Percentiles rank a stretch among this genome's conserved stretches.
Evolutionary conservation across 2,797 vertebrate species (phyloP).

Genomic region (Phalanger gymnotis): DNA sequence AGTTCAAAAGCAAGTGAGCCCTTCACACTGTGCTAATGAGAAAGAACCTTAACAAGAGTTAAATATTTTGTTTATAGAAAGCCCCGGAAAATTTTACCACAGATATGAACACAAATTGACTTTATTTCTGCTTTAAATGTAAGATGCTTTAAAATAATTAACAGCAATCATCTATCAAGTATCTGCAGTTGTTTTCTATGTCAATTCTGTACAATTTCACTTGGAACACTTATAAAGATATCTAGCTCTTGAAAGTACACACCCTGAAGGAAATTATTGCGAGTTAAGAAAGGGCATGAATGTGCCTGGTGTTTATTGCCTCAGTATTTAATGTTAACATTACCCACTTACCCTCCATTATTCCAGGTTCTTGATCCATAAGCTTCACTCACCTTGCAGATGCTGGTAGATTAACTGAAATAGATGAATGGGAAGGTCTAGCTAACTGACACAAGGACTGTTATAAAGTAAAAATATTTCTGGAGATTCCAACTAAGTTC

Average conservation of each 20-base stretch:
- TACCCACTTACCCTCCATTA: not conserved
- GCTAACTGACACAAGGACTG: not conserved
- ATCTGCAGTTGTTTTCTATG: constrained; percentile 13
- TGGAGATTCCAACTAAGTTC: not conserved
- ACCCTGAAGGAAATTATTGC: not conserved
- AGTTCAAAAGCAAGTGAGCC: constrained; percentile 72
- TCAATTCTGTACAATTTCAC: constrained; percentile 37
- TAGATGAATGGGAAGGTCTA: not conserved
- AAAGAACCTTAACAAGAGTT: constrained; percentile 48
- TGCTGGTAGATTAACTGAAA: not conserved
- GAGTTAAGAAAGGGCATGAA: not conserved
- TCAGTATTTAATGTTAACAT: not conserved
- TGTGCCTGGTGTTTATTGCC: not conserved
- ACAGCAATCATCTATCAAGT: not conserved
- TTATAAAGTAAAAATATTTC: not conserved
- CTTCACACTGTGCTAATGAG: constrained; percentile 60
- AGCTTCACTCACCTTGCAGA: not conserved
- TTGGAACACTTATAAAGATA: not conserved
- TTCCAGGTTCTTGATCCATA: not conserved
- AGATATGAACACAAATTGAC: constrained; percentile 14
- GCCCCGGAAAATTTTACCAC: constrained; percentile 52
- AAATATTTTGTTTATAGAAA: constrained; percentile 70
- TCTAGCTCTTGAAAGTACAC: constrained; percentile 25
- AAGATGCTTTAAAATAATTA: constrained; percentile 34
- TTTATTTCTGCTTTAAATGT: constrained; percentile 56